Conservation (phyloP, 2,888 invertebrate genomes). For the Cephalotes varians region DNA sequence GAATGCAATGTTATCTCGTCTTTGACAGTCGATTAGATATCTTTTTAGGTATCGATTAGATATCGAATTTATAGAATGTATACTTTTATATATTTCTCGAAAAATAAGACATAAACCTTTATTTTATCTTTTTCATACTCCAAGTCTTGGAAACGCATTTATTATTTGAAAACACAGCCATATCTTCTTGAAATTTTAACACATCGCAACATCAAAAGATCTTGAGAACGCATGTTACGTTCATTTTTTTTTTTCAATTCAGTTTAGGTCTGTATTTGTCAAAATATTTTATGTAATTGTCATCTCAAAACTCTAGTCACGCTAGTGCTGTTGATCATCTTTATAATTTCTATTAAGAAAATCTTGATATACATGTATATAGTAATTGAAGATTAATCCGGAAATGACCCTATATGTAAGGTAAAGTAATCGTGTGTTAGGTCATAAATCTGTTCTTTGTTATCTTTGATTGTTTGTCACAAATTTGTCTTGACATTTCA, state of each 20-base stretch:
- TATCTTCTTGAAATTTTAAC: neutral
- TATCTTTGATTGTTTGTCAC: neutral
- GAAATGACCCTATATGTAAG: neutral
- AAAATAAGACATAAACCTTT: neutral
- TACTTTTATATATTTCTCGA: neutral
- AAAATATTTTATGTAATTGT: neutral
- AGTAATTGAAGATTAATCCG: neutral
- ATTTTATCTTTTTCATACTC: neutral
- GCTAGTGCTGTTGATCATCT: slow-evolving; percentile 9
- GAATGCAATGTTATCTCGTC: slow-evolving; percentile 3
- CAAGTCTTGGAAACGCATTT: neutral
- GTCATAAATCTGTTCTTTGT: neutral
- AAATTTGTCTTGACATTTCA: neutral
- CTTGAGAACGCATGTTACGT: neutral
- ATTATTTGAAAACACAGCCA: neutral
- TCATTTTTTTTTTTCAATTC: neutral
- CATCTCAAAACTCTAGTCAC: slow-evolving; percentile 31
- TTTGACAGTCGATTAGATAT: neutral
- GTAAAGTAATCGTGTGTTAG: neutral
- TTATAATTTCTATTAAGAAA: slow-evolving; percentile 1
- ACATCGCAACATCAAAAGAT: neutral
- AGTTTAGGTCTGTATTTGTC: neutral
- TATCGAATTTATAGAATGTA: neutral
- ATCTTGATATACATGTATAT: neutral
- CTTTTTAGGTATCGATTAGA: neutral